phyloP scores from a whole-genome alignment of 2,797 vertebrate genomes.

The Tangara arthus region DNA sequence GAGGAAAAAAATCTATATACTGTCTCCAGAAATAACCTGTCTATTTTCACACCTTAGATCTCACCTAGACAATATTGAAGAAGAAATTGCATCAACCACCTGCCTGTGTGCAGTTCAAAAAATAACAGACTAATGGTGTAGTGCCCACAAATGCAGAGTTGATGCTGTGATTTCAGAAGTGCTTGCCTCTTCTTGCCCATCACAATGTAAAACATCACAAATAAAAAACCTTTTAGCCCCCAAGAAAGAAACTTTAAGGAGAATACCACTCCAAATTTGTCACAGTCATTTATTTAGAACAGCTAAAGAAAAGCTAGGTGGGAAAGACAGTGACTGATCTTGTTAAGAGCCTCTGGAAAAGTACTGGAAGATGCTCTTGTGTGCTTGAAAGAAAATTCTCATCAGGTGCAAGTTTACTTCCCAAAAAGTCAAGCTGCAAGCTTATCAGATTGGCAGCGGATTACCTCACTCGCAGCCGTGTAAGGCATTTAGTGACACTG shows the following conservation, averaged over 20 bases:
- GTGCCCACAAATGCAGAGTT: not conserved
- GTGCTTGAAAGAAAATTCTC: conserved; percentile 11
- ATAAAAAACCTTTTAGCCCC: not conserved
- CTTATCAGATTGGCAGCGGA: conserved; percentile 62
- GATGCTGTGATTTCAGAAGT: not conserved
- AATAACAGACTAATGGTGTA: not conserved
- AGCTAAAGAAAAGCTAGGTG: not conserved
- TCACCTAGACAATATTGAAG: not conserved
- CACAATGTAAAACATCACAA: not conserved
- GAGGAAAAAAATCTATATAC: not conserved
- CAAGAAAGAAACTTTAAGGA: not conserved
- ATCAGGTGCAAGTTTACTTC: conserved; percentile 43
- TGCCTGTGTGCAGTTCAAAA: not conserved
- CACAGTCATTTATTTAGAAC: not conserved
- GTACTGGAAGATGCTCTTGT: not conserved
- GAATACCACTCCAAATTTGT: not conserved
- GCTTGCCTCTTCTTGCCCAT: not conserved
- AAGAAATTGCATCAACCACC: not conserved
- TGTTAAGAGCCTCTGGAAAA: conserved; percentile 20
- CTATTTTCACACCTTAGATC: not conserved
- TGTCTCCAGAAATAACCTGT: not conserved
- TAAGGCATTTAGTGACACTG: conserved; percentile 66
- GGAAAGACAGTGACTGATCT: not conserved
- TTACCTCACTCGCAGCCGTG: conserved; percentile 59
- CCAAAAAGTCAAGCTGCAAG: conserved; percentile 54